phyloP scores from a whole-genome alignment of 2,888 invertebrate species.

The Lithophane ornitopus region DNA sequence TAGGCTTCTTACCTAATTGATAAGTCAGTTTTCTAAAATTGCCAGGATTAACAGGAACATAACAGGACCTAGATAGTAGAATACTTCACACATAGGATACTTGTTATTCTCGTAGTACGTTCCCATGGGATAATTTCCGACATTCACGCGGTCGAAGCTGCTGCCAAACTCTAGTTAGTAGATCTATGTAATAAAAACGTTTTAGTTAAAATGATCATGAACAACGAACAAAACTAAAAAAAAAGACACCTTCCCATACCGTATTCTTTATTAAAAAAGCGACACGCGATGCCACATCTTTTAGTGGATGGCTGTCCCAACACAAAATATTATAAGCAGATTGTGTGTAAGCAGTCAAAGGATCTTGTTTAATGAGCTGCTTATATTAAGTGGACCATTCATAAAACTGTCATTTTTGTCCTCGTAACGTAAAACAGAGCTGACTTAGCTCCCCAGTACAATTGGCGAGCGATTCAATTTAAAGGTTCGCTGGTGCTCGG shows the following conservation, averaged over 20 bases:
- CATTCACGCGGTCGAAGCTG: no score
- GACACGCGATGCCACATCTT: not conserved
- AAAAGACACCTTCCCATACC: not conserved
- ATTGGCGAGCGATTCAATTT: slow-evolving; percentile 63
- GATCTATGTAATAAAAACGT: not conserved
- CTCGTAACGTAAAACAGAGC: slow-evolving; percentile 29
- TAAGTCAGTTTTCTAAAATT: not conserved
- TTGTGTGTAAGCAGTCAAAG: slow-evolving; percentile 26
- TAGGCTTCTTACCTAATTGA: not conserved
- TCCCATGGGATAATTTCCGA: no score
- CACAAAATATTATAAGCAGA: slow-evolving; percentile 24
- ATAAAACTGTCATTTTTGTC: slow-evolving; percentile 37
- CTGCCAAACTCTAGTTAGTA: no score
- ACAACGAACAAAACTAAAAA: not conserved
- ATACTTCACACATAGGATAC: no score
- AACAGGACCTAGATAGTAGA: not conserved
- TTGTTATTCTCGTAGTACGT: no score
- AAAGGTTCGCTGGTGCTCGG: slow-evolving; percentile 53
- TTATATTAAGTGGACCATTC: slow-evolving; percentile 21
- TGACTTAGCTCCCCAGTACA: slow-evolving; percentile 30
- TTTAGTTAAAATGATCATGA: not conserved
- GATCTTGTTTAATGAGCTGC: slow-evolving; percentile 40
- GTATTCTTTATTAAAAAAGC: not conserved
- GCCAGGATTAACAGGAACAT: not conserved
- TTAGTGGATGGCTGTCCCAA: slow-evolving; percentile 8